Conservation (phyloP, 2,888 invertebrate genomes). For the Xestia c-nigrum region DNA sequence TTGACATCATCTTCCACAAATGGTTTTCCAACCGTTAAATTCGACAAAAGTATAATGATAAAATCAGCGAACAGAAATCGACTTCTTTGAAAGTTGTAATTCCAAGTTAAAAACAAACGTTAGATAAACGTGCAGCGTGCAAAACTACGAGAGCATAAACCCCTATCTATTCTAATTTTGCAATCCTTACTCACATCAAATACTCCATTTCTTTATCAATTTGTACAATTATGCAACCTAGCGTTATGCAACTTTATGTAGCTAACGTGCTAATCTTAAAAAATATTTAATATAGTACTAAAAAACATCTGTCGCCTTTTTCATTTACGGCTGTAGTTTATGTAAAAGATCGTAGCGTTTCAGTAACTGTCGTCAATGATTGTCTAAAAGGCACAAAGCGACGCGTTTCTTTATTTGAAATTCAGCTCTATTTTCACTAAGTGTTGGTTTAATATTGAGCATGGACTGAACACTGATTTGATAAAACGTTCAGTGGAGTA, state of each 20-base stretch:
- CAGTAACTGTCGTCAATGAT: conserved; percentile 38
- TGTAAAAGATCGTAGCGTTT: conserved; percentile 44
- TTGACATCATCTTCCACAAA: conserved; percentile 58
- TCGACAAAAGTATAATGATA: conserved; percentile 17
- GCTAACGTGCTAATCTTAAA: conserved; percentile 18
- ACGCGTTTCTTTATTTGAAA: conserved; percentile 10
- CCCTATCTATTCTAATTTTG: conserved; percentile 47
- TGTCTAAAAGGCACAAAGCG: conserved; percentile 25
- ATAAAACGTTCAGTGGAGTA: conserved; percentile 66
- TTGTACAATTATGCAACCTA: conserved; percentile 25
- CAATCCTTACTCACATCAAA: conserved; percentile 35
- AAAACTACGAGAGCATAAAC: conserved; percentile 48
- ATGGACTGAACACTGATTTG: conserved; percentile 20
- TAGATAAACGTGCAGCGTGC: conserved; percentile 55
- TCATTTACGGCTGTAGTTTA: conserved; percentile 47
- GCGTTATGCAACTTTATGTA: conserved; percentile 33
- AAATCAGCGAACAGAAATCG: conserved; percentile 17
- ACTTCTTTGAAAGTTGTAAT: conserved; percentile 24
- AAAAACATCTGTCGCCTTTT: conserved; percentile 55
- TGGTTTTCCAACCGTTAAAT: conserved; percentile 34
- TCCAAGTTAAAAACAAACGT: conserved; percentile 13
- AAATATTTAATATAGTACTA: conserved; percentile 34
- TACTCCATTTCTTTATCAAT: conserved; percentile 22
- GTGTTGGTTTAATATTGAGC: conserved; percentile 30
- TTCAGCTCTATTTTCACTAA: conserved; percentile 30